Evolutionary conservation across 2,888 invertebrate species (phyloP), one percentile per base, ranked within the genome.

Genomic region (Agonopterix subpropinquella): DNA sequence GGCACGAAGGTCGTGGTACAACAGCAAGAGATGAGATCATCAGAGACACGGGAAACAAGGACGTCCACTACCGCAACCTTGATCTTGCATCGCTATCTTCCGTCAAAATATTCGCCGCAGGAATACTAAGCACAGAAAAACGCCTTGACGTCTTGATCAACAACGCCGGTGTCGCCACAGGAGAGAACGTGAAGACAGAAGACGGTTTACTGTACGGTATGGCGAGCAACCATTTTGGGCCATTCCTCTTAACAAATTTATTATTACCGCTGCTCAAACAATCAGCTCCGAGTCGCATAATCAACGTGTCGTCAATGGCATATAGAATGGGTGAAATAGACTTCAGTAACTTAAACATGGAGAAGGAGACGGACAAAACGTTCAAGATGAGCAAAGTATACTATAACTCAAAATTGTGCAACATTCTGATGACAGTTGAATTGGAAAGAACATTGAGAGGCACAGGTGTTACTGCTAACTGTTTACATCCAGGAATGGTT

Each of bases 401-500:
- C 18, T 4, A 1, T 11, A 46, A 41, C 28, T n/a, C 45, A n/a
- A 46, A 46, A 11, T 91, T 92, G 57, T 94, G 92, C 43, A 94
- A 95, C 62, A 91, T 95, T 53, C 90, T 92, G 50, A 95, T 94
- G 66, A 91, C 94, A 0, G 72, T 90, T 35, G 95, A 96, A 76
- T 75, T 96, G 53, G 92, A 93, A 3, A 87, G 90, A 48, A 89
- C 91, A 48, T 73, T 95, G 47, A 89, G 92, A 66, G 92, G 91
- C 2, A 91, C 92, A 1, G 91, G 91, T 13, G 92, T 96, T 0
- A 94, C 94, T 0, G 93, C 90, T 0, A 95, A 96, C 70, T 93
- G 92, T 62, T 80, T 96, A 47, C 95, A 96, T 81, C 96, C 96
- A 0, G 96, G 96, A 35, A 89, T 92, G 78, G 92, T 94, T 45